phyloP scores from a whole-genome alignment of 2,113 vertebrate species.

The Sporophila hypoxantha region DNA sequence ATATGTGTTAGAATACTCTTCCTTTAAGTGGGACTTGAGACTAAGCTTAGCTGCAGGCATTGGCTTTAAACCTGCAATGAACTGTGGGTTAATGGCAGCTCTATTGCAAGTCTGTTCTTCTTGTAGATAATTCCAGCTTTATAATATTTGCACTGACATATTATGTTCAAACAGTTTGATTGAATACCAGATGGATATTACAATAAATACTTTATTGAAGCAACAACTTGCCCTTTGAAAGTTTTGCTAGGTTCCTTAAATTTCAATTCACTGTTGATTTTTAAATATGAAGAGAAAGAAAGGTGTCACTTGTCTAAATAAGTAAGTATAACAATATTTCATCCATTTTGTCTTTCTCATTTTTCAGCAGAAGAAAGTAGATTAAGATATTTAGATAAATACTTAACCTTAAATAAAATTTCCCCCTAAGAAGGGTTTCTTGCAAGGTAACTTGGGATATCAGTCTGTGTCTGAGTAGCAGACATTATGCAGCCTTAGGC shows the following conservation, averaged over 20 bases:
- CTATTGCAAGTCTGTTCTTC: not conserved
- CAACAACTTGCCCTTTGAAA: not conserved
- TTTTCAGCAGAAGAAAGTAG: not conserved
- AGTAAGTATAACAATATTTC: not conserved
- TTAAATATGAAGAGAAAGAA: not conserved
- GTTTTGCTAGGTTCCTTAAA: not conserved
- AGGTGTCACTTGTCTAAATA: not conserved
- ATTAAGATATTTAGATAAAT: not conserved
- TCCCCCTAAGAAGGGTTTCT: rapidly evolving
- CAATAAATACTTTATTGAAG: not conserved
- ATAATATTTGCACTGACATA: not conserved
- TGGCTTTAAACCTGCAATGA: not conserved
- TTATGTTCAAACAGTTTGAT: not conserved
- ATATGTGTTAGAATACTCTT: not conserved
- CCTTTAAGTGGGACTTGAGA: not conserved
- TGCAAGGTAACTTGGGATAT: not conserved
- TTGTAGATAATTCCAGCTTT: not conserved
- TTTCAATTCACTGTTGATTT: not conserved
- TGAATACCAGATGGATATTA: not conserved
- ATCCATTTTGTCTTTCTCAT: not conserved
- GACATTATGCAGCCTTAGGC: not conserved
- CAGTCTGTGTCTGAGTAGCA: not conserved
- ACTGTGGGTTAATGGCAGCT: not conserved
- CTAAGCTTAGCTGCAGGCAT: not conserved
- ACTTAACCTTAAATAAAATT: not conserved